Conservation (phyloP, 2,113 vertebrate genomes). For the Procavia capensis region DNA sequence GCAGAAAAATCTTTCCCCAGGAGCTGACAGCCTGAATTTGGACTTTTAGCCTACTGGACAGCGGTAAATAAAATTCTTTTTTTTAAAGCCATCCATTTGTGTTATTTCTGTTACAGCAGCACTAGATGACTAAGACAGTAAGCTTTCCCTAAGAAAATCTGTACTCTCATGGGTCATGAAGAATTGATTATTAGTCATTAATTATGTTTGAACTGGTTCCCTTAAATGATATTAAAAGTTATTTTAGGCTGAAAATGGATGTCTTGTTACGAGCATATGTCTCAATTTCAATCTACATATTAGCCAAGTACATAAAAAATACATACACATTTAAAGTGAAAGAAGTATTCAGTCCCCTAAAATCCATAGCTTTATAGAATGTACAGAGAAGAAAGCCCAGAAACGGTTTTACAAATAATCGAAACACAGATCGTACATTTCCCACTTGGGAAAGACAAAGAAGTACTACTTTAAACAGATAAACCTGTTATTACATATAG, state of each 20-base stretch:
- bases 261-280: background rate
- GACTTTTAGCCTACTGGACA: no score
- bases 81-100: no score
- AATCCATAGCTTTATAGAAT: background rate
- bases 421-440: background rate
- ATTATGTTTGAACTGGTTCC: background rate
- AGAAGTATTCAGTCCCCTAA: background rate
- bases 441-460: slow-evolving; percentile 10
- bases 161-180: background rate
- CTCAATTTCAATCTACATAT: background rate
- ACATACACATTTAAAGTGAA: background rate
- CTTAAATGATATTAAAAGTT: slow-evolving; percentile 9
- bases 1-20: no score
- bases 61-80: no score
- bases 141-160: background rate
- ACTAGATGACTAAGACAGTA: no score
- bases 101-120: no score
- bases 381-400: background rate
- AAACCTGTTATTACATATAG: background rate
- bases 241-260: background rate
- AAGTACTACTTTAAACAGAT: background rate
- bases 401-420: background rate
- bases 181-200: background rate
- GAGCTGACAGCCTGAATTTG: no score
- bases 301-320: background rate